Conservation (phyloP, 1,140 invertebrate genomes). For the Neodiprion pinetum region DNA sequence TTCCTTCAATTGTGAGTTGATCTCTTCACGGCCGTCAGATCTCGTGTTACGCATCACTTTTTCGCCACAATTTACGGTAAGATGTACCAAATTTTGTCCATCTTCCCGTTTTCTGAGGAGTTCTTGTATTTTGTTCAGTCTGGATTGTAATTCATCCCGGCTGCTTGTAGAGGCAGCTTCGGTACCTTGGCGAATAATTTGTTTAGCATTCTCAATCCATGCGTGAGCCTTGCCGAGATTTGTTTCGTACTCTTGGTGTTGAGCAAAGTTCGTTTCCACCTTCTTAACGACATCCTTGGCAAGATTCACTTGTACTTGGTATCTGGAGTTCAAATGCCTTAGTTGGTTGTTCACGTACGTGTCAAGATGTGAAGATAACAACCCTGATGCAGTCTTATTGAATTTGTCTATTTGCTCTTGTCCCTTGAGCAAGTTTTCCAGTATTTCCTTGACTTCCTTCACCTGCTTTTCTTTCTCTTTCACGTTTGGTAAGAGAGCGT, state of each 20-base stretch:
- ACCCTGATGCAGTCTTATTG: constrained; percentile 76
- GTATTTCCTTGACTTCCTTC: constrained; percentile 78
- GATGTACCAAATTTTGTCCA: constrained; percentile 88
- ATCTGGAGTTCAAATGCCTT: constrained; percentile 87
- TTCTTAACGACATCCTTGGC: constrained; percentile 94
- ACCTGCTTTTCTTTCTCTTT: constrained; percentile 89
- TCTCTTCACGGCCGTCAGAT: constrained; percentile 87
- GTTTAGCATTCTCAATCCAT: constrained; percentile 90
- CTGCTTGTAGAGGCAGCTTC: constrained; percentile 81
- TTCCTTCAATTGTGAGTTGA: constrained; percentile 87
- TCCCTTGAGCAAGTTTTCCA: constrained; percentile 79
- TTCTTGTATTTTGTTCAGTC: constrained; percentile 84
- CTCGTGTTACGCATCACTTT: constrained; percentile 88
- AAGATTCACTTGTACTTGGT: constrained; percentile 88
- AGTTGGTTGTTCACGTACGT: constrained; percentile 92
- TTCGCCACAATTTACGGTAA: constrained; percentile 91
- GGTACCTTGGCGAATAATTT: constrained; percentile 81
- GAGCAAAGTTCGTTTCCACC: constrained; percentile 87
- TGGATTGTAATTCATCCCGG: constrained; percentile 82
- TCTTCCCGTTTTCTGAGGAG: constrained; percentile 85
- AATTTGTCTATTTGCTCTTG: constrained; percentile 85
- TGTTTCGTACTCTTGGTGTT: constrained; percentile 85
- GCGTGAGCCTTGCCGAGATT: constrained; percentile 80
- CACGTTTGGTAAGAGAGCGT: constrained; percentile 80
- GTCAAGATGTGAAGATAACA: constrained; percentile 86